Evolutionary conservation across 1,140 invertebrate species (phyloP), one percentile per base, ranked within the genome.

Genomic region (Caenorhabditis brenneri): DNA sequence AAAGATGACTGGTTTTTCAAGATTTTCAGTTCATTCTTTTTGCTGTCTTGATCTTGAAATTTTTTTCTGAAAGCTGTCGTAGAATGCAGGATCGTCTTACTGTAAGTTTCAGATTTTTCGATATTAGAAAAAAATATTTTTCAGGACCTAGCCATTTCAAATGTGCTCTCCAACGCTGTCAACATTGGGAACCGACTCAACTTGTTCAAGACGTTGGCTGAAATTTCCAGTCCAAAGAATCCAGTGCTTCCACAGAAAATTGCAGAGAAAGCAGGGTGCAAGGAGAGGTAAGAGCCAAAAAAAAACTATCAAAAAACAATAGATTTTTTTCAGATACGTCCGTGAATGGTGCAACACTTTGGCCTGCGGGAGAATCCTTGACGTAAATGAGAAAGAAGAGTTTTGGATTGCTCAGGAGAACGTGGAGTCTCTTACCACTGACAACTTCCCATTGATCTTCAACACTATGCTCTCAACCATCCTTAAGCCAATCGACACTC

Each of bases 11-110:
- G 10, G 2, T 27, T 19, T 65, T 65, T 65, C 16, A 33, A 9
- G 15, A 65, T 3, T 33, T 65, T 36, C 12, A 7, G 29, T 10
- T 19, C 29, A 29, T 7, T 58, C 6, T 29, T 51, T n/a, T n/a
- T n/a, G 49, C n/a, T n/a, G n/a, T n/a, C n/a, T n/a, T n/a, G n/a
- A n/a, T n/a, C n/a, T n/a, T n/a, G n/a, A n/a, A n/a, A n/a, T n/a
- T 2, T 29, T 27, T 15, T 55, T 29, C 22, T 55, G 1, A 27
- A 27, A 24, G 7, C 53, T 55, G 9, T 65, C 7, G 15, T 33
- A 65, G 6, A 33, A 65, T 65, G 58, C 58, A 65, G 31, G 58
- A 65, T 33, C 58, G 58, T 65, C 58, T 65, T n/a, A 65, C 58
- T 65, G 58, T 65, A 60, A 60, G 58, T 60, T 3, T 51, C 16